Conservation (phyloP, 2,888 invertebrate genomes). For the Drosophila bunnanda region DNA sequence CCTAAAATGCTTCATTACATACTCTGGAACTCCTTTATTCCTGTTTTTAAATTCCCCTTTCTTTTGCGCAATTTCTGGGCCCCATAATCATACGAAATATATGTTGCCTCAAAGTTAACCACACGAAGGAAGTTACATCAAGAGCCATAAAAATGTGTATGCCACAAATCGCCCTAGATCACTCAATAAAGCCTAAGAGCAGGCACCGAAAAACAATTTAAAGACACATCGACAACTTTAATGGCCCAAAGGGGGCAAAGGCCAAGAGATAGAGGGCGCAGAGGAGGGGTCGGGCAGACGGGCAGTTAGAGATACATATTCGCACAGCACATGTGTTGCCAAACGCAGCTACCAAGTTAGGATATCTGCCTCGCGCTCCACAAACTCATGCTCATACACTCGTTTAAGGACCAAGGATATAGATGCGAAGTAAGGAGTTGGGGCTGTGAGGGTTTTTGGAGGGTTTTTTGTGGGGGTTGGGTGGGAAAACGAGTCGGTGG, state of each 20-base stretch:
- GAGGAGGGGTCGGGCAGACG: constrained; percentile 16
- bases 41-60: neutral
- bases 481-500: constrained; percentile 14
- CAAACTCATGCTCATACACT: constrained; percentile 13
- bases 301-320: constrained; percentile 13
- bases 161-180: constrained; percentile 36
- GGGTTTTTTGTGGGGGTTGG: neutral
- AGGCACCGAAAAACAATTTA: constrained; percentile 40
- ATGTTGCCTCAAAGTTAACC: constrained; percentile 7
- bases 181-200: constrained; percentile 37
- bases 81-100: neutral
- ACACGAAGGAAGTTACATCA: constrained; percentile 25
- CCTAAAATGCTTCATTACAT: neutral
- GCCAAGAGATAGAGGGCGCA: constrained; percentile 2
- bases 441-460: neutral
- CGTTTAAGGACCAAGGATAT: constrained; percentile 1
- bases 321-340: constrained; percentile 67
- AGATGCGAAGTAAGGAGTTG: neutral
- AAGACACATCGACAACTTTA: constrained; percentile 50
- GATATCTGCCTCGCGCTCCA: constrained; percentile 28
- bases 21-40: neutral
- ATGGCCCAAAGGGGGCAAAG: constrained; percentile 40
- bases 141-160: constrained; percentile 29
- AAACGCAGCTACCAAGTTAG: constrained; percentile 50
- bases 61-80: neutral